Conservation (phyloP, 2,888 invertebrate species). For the Nephrotoma appendiculata region DNA sequence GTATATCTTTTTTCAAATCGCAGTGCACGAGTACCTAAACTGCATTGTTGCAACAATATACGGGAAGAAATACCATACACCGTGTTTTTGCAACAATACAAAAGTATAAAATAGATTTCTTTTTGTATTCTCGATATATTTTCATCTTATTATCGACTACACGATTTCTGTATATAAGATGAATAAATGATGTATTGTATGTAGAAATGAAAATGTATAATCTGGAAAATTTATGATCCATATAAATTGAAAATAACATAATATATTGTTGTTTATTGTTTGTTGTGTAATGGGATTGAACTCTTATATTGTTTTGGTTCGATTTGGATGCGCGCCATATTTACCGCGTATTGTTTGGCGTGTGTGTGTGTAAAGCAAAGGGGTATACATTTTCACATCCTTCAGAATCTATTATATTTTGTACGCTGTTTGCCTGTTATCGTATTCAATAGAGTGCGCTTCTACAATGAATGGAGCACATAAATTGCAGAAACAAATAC, state of each 20-base stretch:
- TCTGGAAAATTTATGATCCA: background rate
- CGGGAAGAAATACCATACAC: background rate
- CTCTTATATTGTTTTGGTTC: background rate
- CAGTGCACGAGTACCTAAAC: background rate
- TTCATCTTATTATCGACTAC: background rate
- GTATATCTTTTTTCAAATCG: background rate
- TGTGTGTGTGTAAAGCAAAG: background rate
- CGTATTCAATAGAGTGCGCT: background rate
- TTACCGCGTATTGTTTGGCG: background rate
- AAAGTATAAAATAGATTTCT: background rate
- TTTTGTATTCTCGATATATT: background rate
- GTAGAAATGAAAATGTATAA: background rate
- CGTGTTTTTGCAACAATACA: background rate
- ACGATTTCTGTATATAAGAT: background rate
- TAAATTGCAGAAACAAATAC: background rate
- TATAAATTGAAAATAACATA: background rate
- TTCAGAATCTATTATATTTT: background rate
- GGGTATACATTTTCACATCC: background rate
- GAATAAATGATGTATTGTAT: background rate
- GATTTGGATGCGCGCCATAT: background rate
- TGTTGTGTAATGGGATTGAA: background rate
- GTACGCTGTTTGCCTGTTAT: background rate
- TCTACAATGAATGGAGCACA: background rate
- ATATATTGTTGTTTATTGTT: background rate
- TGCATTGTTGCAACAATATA: background rate